Percentiles rank a stretch among this genome's conserved stretches.
These are phyloP conservation scores for Silurus asotus DNA, from an alignment of 2,113 vertebrate genomes.

Conservation along the genomic window DNA sequence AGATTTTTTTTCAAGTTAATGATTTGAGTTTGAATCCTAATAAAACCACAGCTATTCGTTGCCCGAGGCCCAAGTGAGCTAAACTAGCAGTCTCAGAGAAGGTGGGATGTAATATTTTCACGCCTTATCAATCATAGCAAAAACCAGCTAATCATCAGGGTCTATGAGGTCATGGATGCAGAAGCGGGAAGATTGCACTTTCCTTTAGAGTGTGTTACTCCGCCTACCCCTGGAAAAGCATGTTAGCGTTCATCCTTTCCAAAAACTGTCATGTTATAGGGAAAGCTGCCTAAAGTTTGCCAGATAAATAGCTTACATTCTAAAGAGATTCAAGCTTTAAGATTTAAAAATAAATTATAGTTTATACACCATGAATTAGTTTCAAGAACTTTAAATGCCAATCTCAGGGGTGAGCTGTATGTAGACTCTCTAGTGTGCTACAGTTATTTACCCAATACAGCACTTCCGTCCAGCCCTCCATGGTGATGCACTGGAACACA, in stretches of 20 bases:
- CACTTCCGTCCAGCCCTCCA: constrained; percentile 99
- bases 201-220: background rate
- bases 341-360: too few species aligned
- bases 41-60: too few species aligned
- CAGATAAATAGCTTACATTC: too few species aligned
- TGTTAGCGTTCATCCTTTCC: too few species aligned
- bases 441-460: constrained; percentile 87
- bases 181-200: background rate
- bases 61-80: too few species aligned
- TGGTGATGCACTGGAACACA: constrained; percentile 98
- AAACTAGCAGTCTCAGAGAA: too few species aligned
- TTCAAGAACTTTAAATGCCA: background rate
- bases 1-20: too few species aligned
- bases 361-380: background rate
- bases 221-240: background rate
- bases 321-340: background rate
- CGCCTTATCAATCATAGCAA: background rate
- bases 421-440: too few species aligned
- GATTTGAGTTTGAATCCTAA: too few species aligned
- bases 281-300: too few species aligned
- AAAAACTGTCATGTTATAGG: too few species aligned
- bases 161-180: background rate
- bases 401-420: background rate
- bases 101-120: background rate
- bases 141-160: background rate